These are phyloP conservation scores for Trichomycterus rosablanca DNA, from an alignment of 2,113 vertebrate genomes.

Conservation along the genomic window DNA sequence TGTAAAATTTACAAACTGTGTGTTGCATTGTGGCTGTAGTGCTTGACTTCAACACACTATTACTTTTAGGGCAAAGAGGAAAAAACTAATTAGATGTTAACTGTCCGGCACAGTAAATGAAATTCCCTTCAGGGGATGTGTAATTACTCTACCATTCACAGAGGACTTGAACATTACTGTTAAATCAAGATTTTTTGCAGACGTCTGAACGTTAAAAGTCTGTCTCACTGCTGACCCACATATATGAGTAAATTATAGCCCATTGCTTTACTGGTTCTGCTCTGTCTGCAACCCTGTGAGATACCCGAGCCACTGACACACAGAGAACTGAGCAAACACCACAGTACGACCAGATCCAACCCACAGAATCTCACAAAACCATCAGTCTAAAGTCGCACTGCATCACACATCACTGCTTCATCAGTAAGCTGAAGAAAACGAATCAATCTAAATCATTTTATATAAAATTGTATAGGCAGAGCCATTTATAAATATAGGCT, in stretches of 20 bases:
- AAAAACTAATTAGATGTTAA: too few species aligned
- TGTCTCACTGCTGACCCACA: slow-evolving; percentile 25
- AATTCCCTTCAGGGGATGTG: neutral
- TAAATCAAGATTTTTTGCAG: too few species aligned
- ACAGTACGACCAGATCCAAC: slow-evolving; percentile 8
- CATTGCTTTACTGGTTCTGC: slow-evolving; percentile 16
- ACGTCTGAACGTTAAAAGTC: too few species aligned
- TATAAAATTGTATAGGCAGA: too few species aligned
- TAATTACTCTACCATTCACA: neutral
- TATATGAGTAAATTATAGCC: slow-evolving; percentile 42
- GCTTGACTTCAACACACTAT: too few species aligned
- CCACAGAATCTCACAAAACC: neutral
- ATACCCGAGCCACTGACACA: slow-evolving; percentile 13
- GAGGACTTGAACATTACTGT: too few species aligned
- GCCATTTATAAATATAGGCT: too few species aligned
- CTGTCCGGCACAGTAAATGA: neutral
- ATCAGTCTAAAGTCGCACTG: neutral
- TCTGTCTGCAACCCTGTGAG: slow-evolving; percentile 32
- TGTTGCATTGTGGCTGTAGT: too few species aligned
- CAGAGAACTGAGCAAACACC: slow-evolving; percentile 19
- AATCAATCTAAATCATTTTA: too few species aligned
- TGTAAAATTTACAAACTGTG: too few species aligned
- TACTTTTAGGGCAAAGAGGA: too few species aligned
- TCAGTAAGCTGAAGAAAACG: too few species aligned
- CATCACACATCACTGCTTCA: neutral